Conservation (phyloP, 23 tunicate genomes). For the Ascidia mentula region DNA sequence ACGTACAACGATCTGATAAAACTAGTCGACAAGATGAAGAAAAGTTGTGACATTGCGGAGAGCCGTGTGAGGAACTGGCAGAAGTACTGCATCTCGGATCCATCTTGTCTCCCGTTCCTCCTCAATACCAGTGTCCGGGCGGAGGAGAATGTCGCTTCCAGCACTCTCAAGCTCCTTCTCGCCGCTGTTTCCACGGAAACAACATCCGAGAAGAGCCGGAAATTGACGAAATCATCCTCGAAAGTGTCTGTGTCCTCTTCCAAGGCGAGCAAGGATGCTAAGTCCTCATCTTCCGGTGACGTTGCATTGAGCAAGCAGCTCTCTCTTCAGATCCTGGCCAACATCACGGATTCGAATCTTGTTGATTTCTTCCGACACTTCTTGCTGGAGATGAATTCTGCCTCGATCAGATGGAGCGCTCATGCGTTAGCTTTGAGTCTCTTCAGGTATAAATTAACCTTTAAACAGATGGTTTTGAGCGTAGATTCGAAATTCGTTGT, state of each 20-base stretch:
- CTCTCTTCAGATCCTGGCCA: conserved; percentile 36
- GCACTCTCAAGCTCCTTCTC: conserved; percentile 41
- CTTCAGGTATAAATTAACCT: conserved; percentile 36
- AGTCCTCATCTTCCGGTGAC: background rate
- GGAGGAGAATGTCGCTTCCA: background rate
- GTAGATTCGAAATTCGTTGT: no score
- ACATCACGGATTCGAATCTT: conserved; percentile 41
- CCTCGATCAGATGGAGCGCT: conserved; percentile 79
- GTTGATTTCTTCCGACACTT: conserved; percentile 62
- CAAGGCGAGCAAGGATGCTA: background rate
- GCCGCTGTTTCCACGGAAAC: conserved; percentile 44
- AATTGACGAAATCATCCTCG: background rate
- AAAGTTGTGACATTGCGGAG: conserved; percentile 63
- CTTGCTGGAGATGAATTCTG: conserved; percentile 75
- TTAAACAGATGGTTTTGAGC: no score
- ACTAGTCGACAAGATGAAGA: conserved; percentile 59
- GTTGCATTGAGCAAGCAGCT: conserved; percentile 53
- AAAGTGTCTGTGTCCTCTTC: conserved; percentile 5
- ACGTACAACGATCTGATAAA: conserved; percentile 73
- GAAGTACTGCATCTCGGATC: conserved; percentile 11
- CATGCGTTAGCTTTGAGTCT: conserved; percentile 62
- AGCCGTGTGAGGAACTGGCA: conserved; percentile 78
- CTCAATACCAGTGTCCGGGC: background rate
- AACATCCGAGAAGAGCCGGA: background rate
- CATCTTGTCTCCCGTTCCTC: background rate